phyloP scores from a whole-genome alignment of 23 tunicate species.

The Trididemnum miniatum region DNA sequence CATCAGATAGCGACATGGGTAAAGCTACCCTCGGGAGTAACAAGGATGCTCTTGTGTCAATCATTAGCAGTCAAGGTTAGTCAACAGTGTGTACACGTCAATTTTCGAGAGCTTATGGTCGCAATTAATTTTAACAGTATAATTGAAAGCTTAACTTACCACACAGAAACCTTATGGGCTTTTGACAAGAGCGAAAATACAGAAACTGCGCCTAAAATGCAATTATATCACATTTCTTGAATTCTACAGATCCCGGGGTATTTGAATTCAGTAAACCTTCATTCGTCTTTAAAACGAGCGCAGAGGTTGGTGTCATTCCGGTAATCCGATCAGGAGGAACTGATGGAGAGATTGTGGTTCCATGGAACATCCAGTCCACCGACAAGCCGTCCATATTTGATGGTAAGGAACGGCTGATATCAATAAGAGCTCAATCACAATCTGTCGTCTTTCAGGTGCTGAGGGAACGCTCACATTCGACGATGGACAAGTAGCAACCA shows the following conservation, averaged over 20 bases:
- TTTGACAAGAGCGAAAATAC: too few species aligned
- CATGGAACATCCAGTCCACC: constrained; percentile 79
- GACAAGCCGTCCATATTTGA: constrained; percentile 81
- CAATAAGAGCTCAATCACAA: not conserved
- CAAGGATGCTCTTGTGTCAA: constrained; percentile 63
- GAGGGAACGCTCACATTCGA: constrained; percentile 61
- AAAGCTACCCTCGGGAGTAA: constrained; percentile 61
- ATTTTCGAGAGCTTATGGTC: not conserved
- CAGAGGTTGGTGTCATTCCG: constrained; percentile 54
- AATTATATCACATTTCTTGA: too few species aligned
- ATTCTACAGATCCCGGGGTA: constrained; percentile 77
- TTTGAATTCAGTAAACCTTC: constrained; percentile 98
- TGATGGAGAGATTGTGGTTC: constrained; percentile 78
- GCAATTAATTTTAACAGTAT: not conserved
- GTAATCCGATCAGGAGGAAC: constrained; percentile 92
- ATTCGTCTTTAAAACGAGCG: constrained; percentile 64
- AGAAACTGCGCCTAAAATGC: too few species aligned
- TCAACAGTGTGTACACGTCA: not conserved
- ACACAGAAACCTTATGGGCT: too few species aligned
- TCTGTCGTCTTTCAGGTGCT: constrained; percentile 44
- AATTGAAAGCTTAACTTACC: too few species aligned
- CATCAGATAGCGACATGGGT: constrained; percentile 22
- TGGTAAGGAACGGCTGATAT: too few species aligned
- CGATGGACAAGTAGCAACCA: constrained; percentile 79
- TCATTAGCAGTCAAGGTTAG: constrained; percentile 78